A percentile compares a stretch with the other conserved stretches of the same genome.
These are phyloP conservation scores for Dysmachus trigonus DNA, from an alignment of 2,888 invertebrate species.

Conservation along the genomic window DNA sequence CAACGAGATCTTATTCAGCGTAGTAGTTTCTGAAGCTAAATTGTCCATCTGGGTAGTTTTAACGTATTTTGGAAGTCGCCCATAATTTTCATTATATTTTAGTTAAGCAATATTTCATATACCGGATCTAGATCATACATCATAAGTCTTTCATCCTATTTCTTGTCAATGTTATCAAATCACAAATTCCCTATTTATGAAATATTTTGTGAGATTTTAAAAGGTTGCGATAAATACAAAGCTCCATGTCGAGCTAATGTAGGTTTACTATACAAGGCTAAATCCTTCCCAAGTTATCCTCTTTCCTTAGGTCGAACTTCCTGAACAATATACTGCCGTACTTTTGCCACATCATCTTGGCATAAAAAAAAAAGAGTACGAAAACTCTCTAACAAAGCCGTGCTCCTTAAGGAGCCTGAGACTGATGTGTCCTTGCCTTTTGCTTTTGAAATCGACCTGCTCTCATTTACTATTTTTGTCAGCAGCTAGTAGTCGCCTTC, in stretches of 20 bases:
- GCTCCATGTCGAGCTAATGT: background rate
- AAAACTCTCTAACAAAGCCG: background rate
- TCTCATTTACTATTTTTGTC: background rate
- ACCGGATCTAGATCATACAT: background rate
- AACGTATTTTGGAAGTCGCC: no score
- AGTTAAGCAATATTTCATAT: background rate
- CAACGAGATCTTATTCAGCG: no score
- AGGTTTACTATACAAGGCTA: background rate
- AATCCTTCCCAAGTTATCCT: background rate
- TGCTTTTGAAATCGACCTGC: background rate
- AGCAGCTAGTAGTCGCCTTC: background rate
- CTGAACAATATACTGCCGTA: background rate
- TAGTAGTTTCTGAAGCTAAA: no score
- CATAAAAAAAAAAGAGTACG: background rate
- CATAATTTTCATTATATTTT: no score
- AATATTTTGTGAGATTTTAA: background rate
- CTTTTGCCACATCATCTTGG: background rate
- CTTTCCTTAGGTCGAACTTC: background rate
- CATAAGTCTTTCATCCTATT: no score
- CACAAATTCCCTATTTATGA: background rate
- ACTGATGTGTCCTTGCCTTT: background rate
- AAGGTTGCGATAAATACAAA: background rate
- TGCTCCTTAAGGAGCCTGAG: background rate
- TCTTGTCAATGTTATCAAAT: no score
- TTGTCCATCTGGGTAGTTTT: no score